phyloP scores from a whole-genome alignment of 2,888 invertebrate species.

The Drosophila robusta region DNA sequence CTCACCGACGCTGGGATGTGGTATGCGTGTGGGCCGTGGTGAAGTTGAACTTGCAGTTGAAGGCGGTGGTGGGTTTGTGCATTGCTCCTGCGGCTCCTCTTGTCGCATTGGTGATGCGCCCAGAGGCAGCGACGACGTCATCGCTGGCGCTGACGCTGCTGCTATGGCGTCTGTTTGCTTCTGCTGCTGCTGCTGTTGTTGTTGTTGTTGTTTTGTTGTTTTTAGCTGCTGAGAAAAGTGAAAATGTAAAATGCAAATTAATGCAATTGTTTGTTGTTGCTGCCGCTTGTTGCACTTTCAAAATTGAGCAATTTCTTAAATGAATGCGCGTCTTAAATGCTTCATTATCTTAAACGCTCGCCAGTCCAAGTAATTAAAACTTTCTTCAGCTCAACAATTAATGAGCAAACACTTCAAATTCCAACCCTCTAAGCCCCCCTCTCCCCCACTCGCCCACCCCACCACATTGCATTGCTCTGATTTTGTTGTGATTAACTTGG shows the following conservation, averaged over 20 bases:
- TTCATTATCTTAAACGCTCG: conserved; percentile 71
- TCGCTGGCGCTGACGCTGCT: conserved; percentile 20
- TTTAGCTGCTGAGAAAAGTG: conserved; percentile 34
- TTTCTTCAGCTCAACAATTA: conserved; percentile 68
- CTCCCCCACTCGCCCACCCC: too few relatives aligned
- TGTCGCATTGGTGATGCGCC: conserved; percentile 49
- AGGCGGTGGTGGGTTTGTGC: conserved; percentile 27
- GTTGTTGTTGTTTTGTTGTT: not conserved
- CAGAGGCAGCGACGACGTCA: conserved; percentile 50
- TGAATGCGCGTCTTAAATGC: conserved; percentile 75
- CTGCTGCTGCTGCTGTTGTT: conserved; percentile 7
- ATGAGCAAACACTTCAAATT: conserved; percentile 35
- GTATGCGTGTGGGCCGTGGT: conserved; percentile 68
- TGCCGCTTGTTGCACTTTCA: conserved; percentile 63
- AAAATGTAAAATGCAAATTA: conserved; percentile 66
- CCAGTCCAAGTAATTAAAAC: conserved; percentile 68
- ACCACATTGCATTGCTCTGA: conserved; percentile 14
- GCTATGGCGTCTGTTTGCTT: not conserved
- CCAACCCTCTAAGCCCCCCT: conserved; percentile 7
- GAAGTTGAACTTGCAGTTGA: conserved; percentile 43
- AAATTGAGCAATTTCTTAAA: conserved; percentile 62
- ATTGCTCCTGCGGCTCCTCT: conserved; percentile 23
- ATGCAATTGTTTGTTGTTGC: conserved; percentile 32
- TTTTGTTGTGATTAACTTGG: conserved; percentile 18
- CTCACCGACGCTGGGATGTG: conserved; percentile 55